phyloP scores from a whole-genome alignment of 2,113 vertebrate genomes.

The Lanius collurio region DNA sequence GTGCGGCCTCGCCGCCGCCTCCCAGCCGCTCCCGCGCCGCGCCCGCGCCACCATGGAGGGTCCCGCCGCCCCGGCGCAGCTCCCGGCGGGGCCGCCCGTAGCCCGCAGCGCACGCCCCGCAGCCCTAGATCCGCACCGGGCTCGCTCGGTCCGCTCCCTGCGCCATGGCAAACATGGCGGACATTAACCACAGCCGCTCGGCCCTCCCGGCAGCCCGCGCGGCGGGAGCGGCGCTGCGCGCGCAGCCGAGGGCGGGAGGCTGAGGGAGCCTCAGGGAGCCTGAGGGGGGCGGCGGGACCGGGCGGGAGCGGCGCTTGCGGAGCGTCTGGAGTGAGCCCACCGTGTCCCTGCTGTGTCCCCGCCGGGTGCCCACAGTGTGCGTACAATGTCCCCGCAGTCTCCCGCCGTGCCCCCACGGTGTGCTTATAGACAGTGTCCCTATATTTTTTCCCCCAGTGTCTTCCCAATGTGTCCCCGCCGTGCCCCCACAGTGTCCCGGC shows the following conservation, averaged over 20 bases:
- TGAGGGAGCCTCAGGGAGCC: neutral
- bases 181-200: slow-evolving; percentile 88
- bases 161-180: slow-evolving; percentile 93
- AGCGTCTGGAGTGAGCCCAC: fast-evolving
- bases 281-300: neutral
- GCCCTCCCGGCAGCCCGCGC: slow-evolving; percentile 82
- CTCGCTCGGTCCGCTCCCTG: slow-evolving; percentile 83
- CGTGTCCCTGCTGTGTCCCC: too few species aligned
- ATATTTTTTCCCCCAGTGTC: too few species aligned
- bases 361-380: too few species aligned
- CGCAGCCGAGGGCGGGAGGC: slow-evolving; percentile 28
- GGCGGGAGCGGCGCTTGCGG: fast-evolving
- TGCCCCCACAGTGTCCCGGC: neutral
- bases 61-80: slow-evolving; percentile 73
- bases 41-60: slow-evolving; percentile 78
- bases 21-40: slow-evolving; percentile 71
- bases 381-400: fast-evolving
- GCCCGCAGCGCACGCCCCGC: slow-evolving; percentile 67
- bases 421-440: too few species aligned
- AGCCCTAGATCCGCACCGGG: slow-evolving; percentile 79
- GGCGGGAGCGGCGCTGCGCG: slow-evolving; percentile 18
- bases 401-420: too few species aligned
- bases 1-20: slow-evolving; percentile 73
- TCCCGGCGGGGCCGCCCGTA: slow-evolving; percentile 68
- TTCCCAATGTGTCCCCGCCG: fast-evolving